Evolutionary conservation across 2,888 invertebrate genomes (phyloP), one percentile per base, ranked within the genome.

Genomic region (Cerceris rybyensis): DNA sequence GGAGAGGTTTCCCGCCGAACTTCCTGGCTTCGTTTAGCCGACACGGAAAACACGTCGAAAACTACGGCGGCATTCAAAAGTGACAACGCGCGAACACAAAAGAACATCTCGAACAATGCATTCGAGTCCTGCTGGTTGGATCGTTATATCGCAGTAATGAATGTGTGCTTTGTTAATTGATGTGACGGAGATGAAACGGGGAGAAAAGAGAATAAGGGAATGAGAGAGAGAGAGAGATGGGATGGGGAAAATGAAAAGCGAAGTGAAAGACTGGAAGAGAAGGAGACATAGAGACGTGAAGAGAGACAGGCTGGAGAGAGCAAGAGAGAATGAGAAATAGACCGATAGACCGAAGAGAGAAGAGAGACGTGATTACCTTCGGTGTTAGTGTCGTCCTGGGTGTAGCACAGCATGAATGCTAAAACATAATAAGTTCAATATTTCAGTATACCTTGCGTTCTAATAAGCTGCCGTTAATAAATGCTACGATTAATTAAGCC

Each of bases 391-490:
- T 97, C 97, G 94, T 97, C 97, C 94, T 97, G 97, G 90, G 97
- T 97, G 94, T 97, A 97, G 95, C 97, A 97, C 94, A 97, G 95
- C 97, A 97, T 97, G 96, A 97, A 97, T 93, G 97, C 97, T 97
- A 96, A 93, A 96, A 96, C 94, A 95, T 93, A 95, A 93, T 90
- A 92, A 91, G 88, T 88, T 87, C 73, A 83, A 77, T 86, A 83
- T 84, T 82, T 86, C 75, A 84, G 80, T 82, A 86, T 80, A 85
- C 86, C 76, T 86, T 86, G 80, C 84, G 80, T 75, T 82, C 84
- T 82, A 82, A 73, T 75, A 86, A 84, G 86, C 85, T 70, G 80
- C 83, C 77, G 76, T 86, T 79, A 78, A 82, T 84, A 80, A 79
- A 74, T 66, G 81, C 84, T 85, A 88, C 77, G 75, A 85, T 87